phyloP scores from a whole-genome alignment of 2,797 vertebrate species.

The Champsocephalus gunnari region DNA sequence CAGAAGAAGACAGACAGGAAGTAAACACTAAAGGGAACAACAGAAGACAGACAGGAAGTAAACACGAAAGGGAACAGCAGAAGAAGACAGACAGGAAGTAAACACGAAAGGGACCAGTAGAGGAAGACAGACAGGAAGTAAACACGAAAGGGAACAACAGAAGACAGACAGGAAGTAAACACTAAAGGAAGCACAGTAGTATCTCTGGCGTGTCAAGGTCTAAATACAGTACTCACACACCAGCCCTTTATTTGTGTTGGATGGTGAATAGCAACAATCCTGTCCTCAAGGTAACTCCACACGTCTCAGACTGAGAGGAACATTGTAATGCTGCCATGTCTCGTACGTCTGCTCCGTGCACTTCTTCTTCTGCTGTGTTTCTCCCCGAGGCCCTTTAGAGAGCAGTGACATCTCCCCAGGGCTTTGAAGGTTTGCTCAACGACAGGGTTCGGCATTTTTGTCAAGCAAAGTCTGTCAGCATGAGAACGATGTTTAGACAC shows the following conservation, averaged over 20 bases:
- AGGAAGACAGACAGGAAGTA: no score
- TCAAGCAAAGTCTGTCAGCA: constrained; percentile 35
- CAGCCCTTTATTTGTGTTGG: not conserved
- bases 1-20: no score
- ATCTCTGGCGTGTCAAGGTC: no score
- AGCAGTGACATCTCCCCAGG: constrained; percentile 35
- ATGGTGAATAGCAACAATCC: not conserved
- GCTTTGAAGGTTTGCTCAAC: constrained; percentile 57
- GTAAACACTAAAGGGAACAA: no score
- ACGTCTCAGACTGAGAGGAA: constrained; percentile 12
- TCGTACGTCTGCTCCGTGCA: constrained; percentile 13
- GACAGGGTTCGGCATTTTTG: constrained; percentile 45
- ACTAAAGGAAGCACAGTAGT: no score
- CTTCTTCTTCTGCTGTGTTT: constrained; percentile 33
- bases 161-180: no score
- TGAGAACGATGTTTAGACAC: constrained; percentile 34
- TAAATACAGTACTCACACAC: no score
- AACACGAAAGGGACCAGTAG: no score
- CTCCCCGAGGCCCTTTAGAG: constrained; percentile 46
- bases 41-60: no score
- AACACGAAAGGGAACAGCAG: no score
- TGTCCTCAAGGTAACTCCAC: not conserved
- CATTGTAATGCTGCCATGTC: constrained; percentile 19
- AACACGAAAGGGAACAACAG: no score
- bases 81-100: no score